phyloP scores from a whole-genome alignment of 2,113 vertebrate genomes.

The Periophthalmus modestus region DNA sequence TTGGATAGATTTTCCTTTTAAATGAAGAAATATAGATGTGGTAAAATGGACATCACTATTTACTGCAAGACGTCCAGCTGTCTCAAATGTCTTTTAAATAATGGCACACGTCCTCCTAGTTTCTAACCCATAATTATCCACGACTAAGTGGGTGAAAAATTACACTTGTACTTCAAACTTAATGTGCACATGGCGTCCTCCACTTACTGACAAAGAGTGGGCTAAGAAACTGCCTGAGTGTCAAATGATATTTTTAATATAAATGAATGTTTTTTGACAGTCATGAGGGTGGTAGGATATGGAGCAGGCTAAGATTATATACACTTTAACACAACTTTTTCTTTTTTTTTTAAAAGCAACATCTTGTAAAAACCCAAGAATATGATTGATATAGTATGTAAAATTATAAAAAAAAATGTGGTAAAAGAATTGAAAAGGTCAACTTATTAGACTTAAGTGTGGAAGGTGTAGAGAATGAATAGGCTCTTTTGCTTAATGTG shows the following conservation, averaged over 20 bases:
- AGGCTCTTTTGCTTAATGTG: conserved; percentile 3
- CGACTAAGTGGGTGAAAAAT: conserved; percentile 10
- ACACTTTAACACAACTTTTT: conserved; percentile 54
- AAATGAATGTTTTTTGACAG: conserved; percentile 71
- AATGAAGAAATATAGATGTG: background rate
- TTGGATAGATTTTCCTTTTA: background rate
- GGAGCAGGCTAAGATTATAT: conserved; percentile 64
- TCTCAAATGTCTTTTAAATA: background rate
- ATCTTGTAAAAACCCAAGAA: conserved; percentile 48
- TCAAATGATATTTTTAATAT: conserved; percentile 51
- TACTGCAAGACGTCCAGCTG: background rate
- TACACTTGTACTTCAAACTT: conserved; percentile 20
- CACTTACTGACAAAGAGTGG: conserved; percentile 16
- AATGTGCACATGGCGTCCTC: conserved; percentile 13
- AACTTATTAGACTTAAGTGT: background rate
- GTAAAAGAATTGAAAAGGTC: conserved; percentile 1
- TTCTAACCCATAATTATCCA: background rate
- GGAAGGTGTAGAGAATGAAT: background rate
- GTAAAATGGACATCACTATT: background rate
- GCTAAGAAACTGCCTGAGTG: conserved; percentile 43
- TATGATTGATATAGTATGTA: conserved; percentile 48
- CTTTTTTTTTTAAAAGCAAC: too few species aligned
- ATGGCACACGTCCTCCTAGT: background rate
- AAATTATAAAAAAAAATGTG: background rate
- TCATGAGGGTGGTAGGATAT: conserved; percentile 53